Evolutionary conservation across 2,797 vertebrate species (phyloP).

Genomic region (Macroramphosus scolopax): DNA sequence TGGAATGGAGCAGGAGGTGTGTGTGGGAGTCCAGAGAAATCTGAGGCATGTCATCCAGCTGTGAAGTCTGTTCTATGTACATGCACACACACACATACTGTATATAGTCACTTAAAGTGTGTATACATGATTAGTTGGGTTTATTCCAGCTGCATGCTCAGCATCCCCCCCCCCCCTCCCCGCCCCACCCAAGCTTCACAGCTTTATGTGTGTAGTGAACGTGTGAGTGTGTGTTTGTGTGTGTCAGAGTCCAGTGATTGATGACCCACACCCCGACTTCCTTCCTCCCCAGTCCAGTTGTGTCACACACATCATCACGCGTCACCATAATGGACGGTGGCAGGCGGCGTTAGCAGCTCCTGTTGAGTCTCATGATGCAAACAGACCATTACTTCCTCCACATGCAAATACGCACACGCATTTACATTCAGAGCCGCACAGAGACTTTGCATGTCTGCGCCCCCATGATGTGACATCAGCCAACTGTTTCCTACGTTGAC

Average conservation of each 20-base stretch:
- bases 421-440: constrained; percentile 21
- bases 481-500: constrained; percentile 13
- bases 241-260: constrained; percentile 74
- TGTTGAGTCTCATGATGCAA: constrained; percentile 42
- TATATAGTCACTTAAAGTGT: constrained; percentile 20
- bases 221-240: constrained; percentile 31
- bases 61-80: constrained; percentile 38
- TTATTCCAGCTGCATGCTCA: constrained; percentile 52
- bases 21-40: constrained; percentile 25
- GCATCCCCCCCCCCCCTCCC: constrained; percentile 23
- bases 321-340: constrained; percentile 63
- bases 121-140: constrained; percentile 31
- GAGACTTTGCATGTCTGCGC: constrained; percentile 18
- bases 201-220: constrained; percentile 12
- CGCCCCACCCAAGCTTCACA: not conserved
- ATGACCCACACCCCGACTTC: constrained; percentile 72
- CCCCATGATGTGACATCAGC: no score
- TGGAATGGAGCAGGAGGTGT: constrained; percentile 17
- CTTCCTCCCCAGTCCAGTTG: constrained; percentile 64
- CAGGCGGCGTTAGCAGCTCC: constrained; percentile 57
- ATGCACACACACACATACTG: constrained; percentile 15
- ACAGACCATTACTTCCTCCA: constrained; percentile 45
- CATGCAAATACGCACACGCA: constrained; percentile 40
- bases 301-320: constrained; percentile 69
- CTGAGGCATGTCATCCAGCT: constrained; percentile 36